These are phyloP conservation scores for Ephestia elutella DNA, from an alignment of 1,140 invertebrate species.

Conservation along the genomic window DNA sequence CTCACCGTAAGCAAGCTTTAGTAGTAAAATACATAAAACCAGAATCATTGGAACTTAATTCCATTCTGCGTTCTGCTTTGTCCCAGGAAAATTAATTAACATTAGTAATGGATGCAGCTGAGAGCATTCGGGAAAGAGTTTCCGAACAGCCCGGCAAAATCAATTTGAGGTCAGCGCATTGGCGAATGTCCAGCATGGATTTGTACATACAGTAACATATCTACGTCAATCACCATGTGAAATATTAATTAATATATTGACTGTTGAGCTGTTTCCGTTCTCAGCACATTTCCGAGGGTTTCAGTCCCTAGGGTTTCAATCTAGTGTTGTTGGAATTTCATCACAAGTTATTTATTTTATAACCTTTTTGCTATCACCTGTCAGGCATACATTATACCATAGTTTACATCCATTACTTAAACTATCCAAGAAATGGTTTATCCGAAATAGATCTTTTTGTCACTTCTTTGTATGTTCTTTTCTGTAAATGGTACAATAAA, in stretches of 20 bases:
- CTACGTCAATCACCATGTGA: conserved; percentile 23
- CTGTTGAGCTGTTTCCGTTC: neutral
- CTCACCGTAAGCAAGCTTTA: no score
- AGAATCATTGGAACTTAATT: no score
- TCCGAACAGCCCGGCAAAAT: conserved; percentile 56
- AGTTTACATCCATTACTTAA: no score
- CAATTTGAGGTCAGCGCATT: conserved; percentile 65
- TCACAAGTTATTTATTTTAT: no score
- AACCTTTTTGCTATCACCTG: no score
- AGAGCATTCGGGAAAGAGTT: conserved; percentile 40
- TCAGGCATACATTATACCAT: no score
- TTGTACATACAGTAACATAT: conserved; percentile 12
- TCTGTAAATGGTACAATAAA: neutral
- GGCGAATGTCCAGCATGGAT: conserved; percentile 45
- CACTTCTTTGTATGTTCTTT: no score
- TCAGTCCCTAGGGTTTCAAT: neutral
- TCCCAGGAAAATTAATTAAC: conserved; percentile 51
- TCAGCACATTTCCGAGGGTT: conserved; percentile 9
- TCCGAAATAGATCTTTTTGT: no score
- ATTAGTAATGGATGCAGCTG: conserved; percentile 47
- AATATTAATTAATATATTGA: conserved; percentile 3
- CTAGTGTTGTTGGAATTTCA: no score
- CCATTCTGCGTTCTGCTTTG: no score
- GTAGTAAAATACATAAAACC: no score
- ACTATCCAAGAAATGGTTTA: no score